Conservation (phyloP, 2,888 invertebrate species). For the Perdita meconis region DNA sequence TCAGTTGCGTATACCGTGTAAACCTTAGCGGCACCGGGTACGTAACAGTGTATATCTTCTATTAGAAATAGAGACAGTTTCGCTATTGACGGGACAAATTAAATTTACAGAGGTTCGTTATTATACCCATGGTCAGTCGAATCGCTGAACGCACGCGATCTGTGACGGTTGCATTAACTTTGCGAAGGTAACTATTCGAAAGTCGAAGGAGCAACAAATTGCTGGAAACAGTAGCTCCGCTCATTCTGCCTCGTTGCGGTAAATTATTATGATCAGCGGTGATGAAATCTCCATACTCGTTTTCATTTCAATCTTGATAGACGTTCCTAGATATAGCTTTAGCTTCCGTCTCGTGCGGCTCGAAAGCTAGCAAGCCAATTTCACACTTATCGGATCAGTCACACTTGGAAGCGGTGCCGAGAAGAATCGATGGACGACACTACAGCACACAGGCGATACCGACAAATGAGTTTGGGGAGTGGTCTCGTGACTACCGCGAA, state of each 20-base stretch:
- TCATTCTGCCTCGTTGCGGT: background rate
- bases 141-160: conserved; percentile 30
- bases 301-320: too few species aligned
- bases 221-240: conserved; percentile 16
- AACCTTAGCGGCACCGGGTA: too few species aligned
- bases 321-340: too few species aligned
- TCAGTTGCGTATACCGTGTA: too few species aligned
- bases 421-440: conserved; percentile 46
- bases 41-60: conserved; percentile 4
- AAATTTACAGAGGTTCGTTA: conserved; percentile 32
- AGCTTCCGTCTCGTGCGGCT: background rate
- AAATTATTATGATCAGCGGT: background rate
- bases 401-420: conserved; percentile 22
- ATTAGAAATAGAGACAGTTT: conserved; percentile 21
- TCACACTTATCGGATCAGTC: background rate
- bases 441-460: conserved; percentile 38
- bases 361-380: conserved; percentile 1
- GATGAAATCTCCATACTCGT: too few species aligned
- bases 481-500: conserved; percentile 66
- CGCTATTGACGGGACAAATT: conserved; percentile 22
- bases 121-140: conserved; percentile 16
- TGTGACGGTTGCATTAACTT: background rate
- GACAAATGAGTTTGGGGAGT: conserved; percentile 63
- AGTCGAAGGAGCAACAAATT: conserved; percentile 6
- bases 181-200: background rate